A percentile compares a stretch with the other conserved stretches of the same genome.
phyloP scores from a whole-genome alignment of 53 echinoderm and acorn worm species.

The Temnopleurus reevesii region DNA sequence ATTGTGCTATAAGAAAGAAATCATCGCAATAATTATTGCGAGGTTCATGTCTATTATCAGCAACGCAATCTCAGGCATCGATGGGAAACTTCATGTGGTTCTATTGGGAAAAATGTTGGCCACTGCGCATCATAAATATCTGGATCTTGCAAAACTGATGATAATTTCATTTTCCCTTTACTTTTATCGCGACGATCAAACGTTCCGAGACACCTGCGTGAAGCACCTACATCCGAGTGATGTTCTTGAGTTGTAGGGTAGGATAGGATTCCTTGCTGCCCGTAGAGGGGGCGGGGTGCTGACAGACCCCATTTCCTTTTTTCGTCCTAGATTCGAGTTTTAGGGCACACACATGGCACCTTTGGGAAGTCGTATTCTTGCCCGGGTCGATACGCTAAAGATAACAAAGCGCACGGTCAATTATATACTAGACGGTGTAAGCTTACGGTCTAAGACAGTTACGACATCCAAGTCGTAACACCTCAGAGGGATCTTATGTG shows the following conservation, averaged over 20 bases:
- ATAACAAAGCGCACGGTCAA: conserved; percentile 42
- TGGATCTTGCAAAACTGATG: neutral
- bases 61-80: too few relatives aligned
- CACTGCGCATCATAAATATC: neutral
- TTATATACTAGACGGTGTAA: neutral
- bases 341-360: conserved; percentile 28
- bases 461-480: conserved; percentile 5
- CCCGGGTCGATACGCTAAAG: conserved; percentile 28
- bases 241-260: neutral
- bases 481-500: neutral
- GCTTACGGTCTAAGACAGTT: neutral
- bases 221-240: neutral
- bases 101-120: too few relatives aligned
- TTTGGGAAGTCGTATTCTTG: conserved; percentile 35
- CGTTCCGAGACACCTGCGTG: neutral
- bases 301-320: conserved; percentile 33
- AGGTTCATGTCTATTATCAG: too few relatives aligned
- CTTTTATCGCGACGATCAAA: neutral
- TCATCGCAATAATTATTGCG: too few relatives aligned
- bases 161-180: neutral
- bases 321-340: conserved; percentile 29
- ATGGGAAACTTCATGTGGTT: too few relatives aligned
- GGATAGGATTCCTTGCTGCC: neutral
- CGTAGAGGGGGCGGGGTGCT: conserved; percentile 38
- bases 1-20: too few relatives aligned